phyloP scores from a whole-genome alignment of 1,140 invertebrate genomes.

The Camponotus pennsylvanicus region DNA sequence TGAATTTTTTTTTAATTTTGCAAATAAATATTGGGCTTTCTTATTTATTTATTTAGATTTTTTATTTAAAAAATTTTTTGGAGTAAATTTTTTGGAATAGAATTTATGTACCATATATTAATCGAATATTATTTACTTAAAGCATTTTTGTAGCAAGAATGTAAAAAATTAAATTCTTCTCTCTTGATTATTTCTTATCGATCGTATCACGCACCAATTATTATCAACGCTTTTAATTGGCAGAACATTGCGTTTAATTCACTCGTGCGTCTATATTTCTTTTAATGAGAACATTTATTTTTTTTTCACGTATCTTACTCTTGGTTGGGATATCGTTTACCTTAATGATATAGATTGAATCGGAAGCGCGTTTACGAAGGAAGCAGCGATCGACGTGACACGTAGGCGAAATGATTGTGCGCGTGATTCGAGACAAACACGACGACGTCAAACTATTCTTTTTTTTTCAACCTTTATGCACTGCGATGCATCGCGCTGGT shows the following conservation, averaged over 20 bases:
- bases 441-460: neutral
- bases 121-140: neutral
- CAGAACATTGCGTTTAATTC: too few relatives aligned
- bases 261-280: too few relatives aligned
- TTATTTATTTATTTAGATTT: too few relatives aligned
- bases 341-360: constrained; percentile 5
- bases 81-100: neutral
- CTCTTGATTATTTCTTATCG: too few relatives aligned
- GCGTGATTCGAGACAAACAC: neutral
- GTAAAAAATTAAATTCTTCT: too few relatives aligned
- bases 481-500: neutral
- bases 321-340: constrained; percentile 22
- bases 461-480: constrained; percentile 19
- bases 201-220: too few relatives aligned
- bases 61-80: too few relatives aligned
- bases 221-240: too few relatives aligned
- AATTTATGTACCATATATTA: neutral
- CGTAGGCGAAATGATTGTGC: neutral
- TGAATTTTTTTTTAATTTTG: neutral
- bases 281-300: too few relatives aligned
- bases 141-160: too few relatives aligned
- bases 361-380: neutral
- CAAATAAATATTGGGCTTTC: too few relatives aligned
- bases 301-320: neutral
- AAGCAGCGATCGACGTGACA: constrained; percentile 1